Evolutionary conservation across 2,888 invertebrate genomes (phyloP).

Genomic region (Drosophila buzzatii): DNA sequence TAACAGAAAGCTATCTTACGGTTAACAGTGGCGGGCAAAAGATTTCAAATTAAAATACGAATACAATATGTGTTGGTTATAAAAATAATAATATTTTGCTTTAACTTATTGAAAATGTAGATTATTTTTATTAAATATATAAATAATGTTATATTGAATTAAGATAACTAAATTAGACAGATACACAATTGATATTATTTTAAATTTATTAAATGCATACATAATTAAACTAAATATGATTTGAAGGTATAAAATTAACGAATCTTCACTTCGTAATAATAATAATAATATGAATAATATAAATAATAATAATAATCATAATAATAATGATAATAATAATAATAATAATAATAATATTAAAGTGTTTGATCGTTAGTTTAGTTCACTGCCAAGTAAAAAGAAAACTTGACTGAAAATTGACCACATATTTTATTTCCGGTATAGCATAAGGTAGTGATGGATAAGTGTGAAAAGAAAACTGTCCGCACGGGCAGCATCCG

Average conservation of each 20-base stretch:
- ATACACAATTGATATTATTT: no score
- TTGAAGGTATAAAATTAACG: no score
- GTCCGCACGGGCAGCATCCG: not conserved
- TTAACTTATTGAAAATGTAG: no score
- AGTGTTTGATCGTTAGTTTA: not conserved
- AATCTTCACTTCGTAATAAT: no score
- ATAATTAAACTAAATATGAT: no score
- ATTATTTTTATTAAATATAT: no score
- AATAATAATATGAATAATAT: no score
- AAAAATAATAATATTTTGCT: not conserved
- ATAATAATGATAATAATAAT: no score
- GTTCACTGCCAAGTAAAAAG: not conserved
- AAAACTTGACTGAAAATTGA: not conserved
- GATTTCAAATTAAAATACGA: not conserved
- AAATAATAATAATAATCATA: no score
- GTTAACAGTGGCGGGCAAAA: slow-evolving; percentile 11
- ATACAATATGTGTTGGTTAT: not conserved
- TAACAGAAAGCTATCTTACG: not conserved
- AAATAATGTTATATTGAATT: no score
- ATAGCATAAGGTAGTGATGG: no score
- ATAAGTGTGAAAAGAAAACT: slow-evolving; percentile 1
- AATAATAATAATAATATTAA: not conserved
- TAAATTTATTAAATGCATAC: no score
- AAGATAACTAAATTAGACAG: not conserved
- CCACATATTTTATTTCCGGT: not conserved